Conservation (phyloP, 2,113 vertebrate genomes). For the Heptranchias perlo region DNA sequence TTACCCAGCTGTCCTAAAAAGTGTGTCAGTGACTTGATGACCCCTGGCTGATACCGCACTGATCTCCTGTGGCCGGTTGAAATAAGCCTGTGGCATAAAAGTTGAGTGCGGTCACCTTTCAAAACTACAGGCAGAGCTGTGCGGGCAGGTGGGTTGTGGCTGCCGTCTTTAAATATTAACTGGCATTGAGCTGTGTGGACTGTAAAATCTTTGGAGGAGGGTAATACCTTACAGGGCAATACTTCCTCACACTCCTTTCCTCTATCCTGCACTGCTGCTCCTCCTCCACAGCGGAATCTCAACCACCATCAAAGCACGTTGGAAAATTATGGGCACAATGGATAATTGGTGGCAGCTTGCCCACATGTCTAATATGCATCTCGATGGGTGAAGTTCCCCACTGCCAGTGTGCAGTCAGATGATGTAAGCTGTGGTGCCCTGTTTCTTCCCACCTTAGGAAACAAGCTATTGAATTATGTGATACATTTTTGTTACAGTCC, state of each 20-base stretch:
- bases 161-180: too few species aligned
- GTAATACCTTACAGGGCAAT: not conserved
- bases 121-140: not conserved
- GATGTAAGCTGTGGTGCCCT: not conserved
- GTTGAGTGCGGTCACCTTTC: not conserved
- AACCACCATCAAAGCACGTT: not conserved
- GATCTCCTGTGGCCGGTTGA: not conserved
- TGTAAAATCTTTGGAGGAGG: too few species aligned
- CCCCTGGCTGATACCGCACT: not conserved
- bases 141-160: too few species aligned
- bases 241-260: not conserved
- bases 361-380: not conserved
- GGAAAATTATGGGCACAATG: not conserved
- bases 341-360: not conserved
- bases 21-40: not conserved
- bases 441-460: not conserved
- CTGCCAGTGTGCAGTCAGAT: not conserved
- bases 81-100: not conserved
- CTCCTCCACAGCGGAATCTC: not conserved
- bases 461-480: not conserved
- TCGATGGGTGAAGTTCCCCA: not conserved
- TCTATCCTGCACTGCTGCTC: not conserved
- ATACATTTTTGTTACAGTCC: not conserved
- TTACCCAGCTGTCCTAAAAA: not conserved
- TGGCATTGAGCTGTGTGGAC: too few species aligned